phyloP scores from a whole-genome alignment of 2,888 invertebrate genomes.

The Cephus rjabovi region DNA sequence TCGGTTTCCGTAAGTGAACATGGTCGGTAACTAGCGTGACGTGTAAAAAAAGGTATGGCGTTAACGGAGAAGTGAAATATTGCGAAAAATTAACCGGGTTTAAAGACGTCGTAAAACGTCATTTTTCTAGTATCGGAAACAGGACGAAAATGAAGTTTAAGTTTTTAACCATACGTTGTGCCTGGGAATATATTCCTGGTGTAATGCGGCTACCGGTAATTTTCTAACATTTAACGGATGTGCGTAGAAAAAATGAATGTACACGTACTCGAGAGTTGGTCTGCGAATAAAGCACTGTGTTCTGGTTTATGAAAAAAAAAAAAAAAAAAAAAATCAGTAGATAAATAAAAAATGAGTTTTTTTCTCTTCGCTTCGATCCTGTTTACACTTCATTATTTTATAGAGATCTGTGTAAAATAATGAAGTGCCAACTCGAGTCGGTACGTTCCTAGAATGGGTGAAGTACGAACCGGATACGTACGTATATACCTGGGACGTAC shows the following conservation, averaged over 20 bases:
- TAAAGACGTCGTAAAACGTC: neutral
- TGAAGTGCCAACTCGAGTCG: neutral
- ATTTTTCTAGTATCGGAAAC: neutral
- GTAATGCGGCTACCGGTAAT: constrained; percentile 39
- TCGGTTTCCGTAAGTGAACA: neutral
- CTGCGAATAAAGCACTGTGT: neutral
- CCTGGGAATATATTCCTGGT: constrained; percentile 12
- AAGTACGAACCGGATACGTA: neutral
- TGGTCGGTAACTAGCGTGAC: neutral
- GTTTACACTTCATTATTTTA: constrained; percentile 54
- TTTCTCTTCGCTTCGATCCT: constrained; percentile 25
- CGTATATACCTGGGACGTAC: neutral
- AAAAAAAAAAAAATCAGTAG: neutral
- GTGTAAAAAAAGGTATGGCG: neutral
- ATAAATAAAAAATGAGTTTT: constrained; percentile 40
- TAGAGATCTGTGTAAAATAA: neutral
- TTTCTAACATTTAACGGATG: constrained; percentile 50
- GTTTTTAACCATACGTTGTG: neutral
- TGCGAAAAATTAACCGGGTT: neutral
- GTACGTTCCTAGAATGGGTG: neutral
- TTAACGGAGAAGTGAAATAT: neutral
- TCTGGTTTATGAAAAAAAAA: neutral
- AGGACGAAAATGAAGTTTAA: neutral
- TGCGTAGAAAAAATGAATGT: constrained; percentile 40
- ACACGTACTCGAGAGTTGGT: constrained; percentile 8